These are phyloP conservation scores for Acropora tenuis DNA, from an alignment of 64 coral and sea anemone species.

Conservation along the genomic window DNA sequence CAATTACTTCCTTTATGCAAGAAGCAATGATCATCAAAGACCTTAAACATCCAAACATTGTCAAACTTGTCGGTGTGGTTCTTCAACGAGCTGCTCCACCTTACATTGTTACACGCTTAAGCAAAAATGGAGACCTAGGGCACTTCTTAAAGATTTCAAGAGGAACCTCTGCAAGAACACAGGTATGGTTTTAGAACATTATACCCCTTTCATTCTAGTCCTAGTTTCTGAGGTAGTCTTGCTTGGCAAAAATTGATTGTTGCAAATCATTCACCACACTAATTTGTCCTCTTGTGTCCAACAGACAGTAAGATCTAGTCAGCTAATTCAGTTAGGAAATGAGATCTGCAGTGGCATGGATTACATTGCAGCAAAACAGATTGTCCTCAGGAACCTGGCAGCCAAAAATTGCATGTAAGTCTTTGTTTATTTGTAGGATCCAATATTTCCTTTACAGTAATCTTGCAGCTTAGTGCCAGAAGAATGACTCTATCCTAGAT, in stretches of 20 bases:
- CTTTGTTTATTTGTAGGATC: neutral
- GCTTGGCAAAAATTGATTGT: no score
- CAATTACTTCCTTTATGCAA: conserved; percentile 41
- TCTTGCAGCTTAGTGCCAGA: no score
- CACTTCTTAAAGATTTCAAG: conserved; percentile 55
- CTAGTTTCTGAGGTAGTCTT: no score
- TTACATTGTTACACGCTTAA: conserved; percentile 15
- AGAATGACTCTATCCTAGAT: no score
- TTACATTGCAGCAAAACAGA: conserved; percentile 39
- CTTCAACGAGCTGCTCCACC: conserved; percentile 23
- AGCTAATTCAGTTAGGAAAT: conserved; percentile 29
- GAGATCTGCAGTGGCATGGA: conserved; percentile 53
- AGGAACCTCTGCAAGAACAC: conserved; percentile 30
- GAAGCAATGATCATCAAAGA: conserved; percentile 26
- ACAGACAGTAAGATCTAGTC: conserved; percentile 20
- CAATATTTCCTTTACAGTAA: no score
- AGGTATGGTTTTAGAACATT: neutral
- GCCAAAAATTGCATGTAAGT: conserved; percentile 69
- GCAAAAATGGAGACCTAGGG: conserved; percentile 22
- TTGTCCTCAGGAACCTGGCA: conserved; percentile 56
- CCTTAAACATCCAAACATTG: conserved; percentile 29
- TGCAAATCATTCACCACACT: neutral
- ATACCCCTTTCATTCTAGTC: no score
- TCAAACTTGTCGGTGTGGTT: conserved; percentile 31
- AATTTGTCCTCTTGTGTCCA: neutral